These are phyloP conservation scores for Pseudomyrmex cubaensis DNA, from an alignment of 1,140 invertebrate genomes.

Conservation along the genomic window DNA sequence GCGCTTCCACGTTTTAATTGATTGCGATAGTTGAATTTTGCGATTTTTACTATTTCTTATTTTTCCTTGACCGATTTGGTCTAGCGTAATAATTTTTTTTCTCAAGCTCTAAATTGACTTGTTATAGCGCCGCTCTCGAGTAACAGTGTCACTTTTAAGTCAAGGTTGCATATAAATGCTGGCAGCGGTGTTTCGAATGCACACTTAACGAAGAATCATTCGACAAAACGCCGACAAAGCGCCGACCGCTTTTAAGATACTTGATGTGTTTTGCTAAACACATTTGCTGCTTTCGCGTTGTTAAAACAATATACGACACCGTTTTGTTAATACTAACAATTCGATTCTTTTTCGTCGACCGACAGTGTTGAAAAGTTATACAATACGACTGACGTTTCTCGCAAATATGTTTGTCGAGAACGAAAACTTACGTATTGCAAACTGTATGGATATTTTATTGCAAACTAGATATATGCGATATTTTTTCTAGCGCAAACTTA, in stretches of 20 bases:
- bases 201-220: constrained; percentile 38
- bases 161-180: constrained; percentile 44
- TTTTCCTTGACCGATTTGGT: constrained; percentile 1
- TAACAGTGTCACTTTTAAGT: constrained; percentile 29
- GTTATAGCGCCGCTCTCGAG: constrained; percentile 11
- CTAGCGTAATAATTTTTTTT: constrained; percentile 4
- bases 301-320: constrained; percentile 36
- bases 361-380: not conserved
- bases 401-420: constrained; percentile 13
- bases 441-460: constrained; percentile 4
- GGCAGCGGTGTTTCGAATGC: constrained; percentile 19
- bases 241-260: not conserved
- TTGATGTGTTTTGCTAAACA: constrained; percentile 28
- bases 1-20: not conserved
- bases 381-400: constrained; percentile 29
- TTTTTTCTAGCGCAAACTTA: not conserved
- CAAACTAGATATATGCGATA: not conserved
- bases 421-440: not conserved
- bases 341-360: not conserved
- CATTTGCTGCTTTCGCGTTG: not conserved
- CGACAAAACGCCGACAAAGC: constrained; percentile 21
- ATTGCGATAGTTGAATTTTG: too few species aligned
- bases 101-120: constrained; percentile 16
- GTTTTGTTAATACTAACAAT: constrained; percentile 56
- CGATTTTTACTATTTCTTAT: too few species aligned